Base-by-base conservation (phyloP, 2,888 invertebrate genomes). In the Petrophora chlorosata region DNA sequence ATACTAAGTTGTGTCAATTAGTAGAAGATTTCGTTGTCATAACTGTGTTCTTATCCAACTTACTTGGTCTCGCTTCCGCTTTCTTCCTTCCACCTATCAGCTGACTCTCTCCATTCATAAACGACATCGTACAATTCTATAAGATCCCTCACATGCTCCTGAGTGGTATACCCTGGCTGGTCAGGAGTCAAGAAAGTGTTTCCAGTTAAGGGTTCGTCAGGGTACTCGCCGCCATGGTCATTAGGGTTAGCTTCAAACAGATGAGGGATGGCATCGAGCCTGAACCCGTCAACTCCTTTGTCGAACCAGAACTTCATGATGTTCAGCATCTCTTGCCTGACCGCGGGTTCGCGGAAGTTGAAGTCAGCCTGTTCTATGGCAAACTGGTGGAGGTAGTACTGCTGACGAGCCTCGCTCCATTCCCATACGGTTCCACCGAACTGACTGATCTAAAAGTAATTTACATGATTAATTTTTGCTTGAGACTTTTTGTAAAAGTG, bases 241-340 rank as follows among this genome's bases (percentile, higher is more conserved):
- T 59, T 72, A 0, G 89, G 89, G 28, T 81, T 70, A 0, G 92
- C 85, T 64, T 93, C 93, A 0, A 89, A 88, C 8, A 93, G 68
- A 62, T 92, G 91, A 0, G 93, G 92, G 1, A 93, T 83, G 0
- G 94, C 94, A 63, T 94, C 94, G 0, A 96, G 82, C 36, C 95
- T 92, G 73, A 96, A 95, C 0, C 96, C 96, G 59, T 95, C 94
- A 0, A 94, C 93, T 0, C 96, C 96, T 48, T 92, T 92, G 22
- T 93, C 90, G 19, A 96, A 74, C 96, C 96, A 97, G 74, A 94
- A 95, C 50, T 76, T 77, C 61, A 96, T 75, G 8, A 94, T 93
- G 3, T 92, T 90, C 73, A 90, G 70, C 82, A 92, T 88, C 63
- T 92, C 92, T 0, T 88, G 71, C 10, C 83, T 76, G 0, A 92